These are phyloP conservation scores for Laupala kohalensis DNA, from an alignment of 1,140 invertebrate species.

Conservation along the genomic window DNA sequence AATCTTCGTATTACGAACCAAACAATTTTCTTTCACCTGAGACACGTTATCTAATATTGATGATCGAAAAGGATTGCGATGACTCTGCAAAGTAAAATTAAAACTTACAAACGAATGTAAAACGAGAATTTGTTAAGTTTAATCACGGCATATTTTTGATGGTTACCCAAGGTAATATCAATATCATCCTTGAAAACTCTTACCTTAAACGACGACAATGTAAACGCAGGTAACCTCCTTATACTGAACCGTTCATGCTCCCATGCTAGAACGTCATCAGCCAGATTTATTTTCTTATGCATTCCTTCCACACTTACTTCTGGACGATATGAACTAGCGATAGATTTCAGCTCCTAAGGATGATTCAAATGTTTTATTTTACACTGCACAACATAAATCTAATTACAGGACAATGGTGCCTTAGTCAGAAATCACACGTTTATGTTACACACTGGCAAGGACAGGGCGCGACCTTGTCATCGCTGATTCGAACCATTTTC, in stretches of 20 bases:
- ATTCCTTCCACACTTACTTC: slow-evolving; percentile 57
- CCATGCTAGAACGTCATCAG: slow-evolving; percentile 85
- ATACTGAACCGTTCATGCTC: slow-evolving; percentile 96
- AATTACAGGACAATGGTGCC: too few relatives aligned
- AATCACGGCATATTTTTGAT: too few relatives aligned
- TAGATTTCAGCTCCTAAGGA: slow-evolving; percentile 38
- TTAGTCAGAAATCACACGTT: too few relatives aligned
- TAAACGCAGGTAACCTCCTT: slow-evolving; percentile 77
- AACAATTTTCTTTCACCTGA: slow-evolving; percentile 40
- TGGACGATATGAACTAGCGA: slow-evolving; percentile 32
- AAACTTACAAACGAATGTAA: too few relatives aligned
- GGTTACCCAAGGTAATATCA: too few relatives aligned
- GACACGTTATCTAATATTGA: slow-evolving; percentile 49
- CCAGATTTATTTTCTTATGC: slow-evolving; percentile 97
- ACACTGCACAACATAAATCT: neutral
- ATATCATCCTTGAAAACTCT: neutral
- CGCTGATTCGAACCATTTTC: too few relatives aligned
- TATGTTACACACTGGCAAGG: too few relatives aligned
- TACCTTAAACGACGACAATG: slow-evolving; percentile 63
- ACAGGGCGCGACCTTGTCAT: too few relatives aligned
- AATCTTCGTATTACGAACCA: slow-evolving; percentile 57
- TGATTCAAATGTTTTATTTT: neutral
- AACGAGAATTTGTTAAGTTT: too few relatives aligned
- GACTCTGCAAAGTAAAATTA: slow-evolving; percentile 27
- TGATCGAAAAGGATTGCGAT: slow-evolving; percentile 39